These are phyloP conservation scores for Sciurus vulgaris DNA, from an alignment of 2,797 vertebrate genomes.

Conservation along the genomic window DNA sequence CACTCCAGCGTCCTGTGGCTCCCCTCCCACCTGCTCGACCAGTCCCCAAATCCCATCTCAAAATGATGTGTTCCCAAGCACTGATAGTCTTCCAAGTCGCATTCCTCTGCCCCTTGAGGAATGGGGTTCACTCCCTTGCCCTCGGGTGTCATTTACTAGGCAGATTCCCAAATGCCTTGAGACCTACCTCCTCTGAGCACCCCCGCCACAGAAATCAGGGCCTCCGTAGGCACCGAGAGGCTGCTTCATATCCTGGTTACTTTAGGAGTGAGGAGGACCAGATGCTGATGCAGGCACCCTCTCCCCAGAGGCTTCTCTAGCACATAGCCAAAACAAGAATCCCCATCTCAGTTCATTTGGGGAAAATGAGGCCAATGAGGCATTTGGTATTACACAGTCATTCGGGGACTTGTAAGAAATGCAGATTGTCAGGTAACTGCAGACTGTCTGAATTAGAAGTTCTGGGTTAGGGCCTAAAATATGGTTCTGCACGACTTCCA, in stretches of 20 bases:
- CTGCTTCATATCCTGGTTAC: background rate
- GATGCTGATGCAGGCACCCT: background rate
- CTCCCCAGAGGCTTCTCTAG: background rate
- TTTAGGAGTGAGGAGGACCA: background rate
- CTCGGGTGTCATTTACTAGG: background rate
- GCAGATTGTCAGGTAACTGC: background rate
- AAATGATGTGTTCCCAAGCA: background rate
- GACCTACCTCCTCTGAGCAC: background rate
- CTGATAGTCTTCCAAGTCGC: background rate
- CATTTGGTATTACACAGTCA: background rate
- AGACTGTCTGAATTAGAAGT: background rate
- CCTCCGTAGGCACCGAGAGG: background rate
- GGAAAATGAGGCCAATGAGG: background rate
- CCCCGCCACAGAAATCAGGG: background rate
- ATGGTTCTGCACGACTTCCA: background rate
- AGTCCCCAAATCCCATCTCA: background rate
- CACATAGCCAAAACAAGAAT: background rate
- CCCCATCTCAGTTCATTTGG: background rate
- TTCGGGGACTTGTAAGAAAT: background rate
- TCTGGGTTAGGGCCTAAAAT: background rate
- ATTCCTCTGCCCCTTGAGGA: background rate
- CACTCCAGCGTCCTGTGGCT: background rate
- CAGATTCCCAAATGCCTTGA: background rate
- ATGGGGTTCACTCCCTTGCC: background rate
- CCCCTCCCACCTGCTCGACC: background rate